A percentile compares a stretch with the other conserved stretches of the same genome.
phyloP scores from a whole-genome alignment of 2,113 vertebrate genomes.

The Typhlomys cinereus region DNA sequence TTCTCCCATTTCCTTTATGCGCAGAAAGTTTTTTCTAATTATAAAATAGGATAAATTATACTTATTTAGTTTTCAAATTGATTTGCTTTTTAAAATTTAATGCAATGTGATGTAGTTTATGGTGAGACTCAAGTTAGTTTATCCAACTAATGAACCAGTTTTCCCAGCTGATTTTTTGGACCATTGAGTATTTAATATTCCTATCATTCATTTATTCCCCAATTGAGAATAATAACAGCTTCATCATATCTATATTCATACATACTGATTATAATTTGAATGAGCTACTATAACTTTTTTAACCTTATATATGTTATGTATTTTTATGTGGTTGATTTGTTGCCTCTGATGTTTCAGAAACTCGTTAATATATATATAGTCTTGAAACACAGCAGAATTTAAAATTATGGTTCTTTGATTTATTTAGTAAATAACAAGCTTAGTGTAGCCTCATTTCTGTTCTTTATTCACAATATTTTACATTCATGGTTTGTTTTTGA shows the following conservation, averaged over 20 bases:
- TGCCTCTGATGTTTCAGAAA: not conserved
- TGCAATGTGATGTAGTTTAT: not conserved
- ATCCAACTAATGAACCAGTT: not conserved
- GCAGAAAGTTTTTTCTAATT: not conserved
- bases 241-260: not conserved
- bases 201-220: slow-evolving; percentile 2
- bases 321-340: not conserved
- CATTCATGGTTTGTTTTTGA: not conserved
- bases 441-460: not conserved
- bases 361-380: not conserved
- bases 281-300: not conserved
- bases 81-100: not conserved
- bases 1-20: not conserved
- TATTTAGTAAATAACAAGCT: not conserved
- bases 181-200: not conserved
- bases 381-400: not conserved
- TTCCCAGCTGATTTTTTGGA: not conserved
- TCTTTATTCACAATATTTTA: not conserved
- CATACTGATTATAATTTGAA: not conserved
- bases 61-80: not conserved
- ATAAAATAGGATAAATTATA: not conserved
- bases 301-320: not conserved
- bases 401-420: not conserved
- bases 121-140: not conserved
- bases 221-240: not conserved